phyloP scores from a whole-genome alignment of 1,140 invertebrate species.

The Thaumatotibia leucotreta region DNA sequence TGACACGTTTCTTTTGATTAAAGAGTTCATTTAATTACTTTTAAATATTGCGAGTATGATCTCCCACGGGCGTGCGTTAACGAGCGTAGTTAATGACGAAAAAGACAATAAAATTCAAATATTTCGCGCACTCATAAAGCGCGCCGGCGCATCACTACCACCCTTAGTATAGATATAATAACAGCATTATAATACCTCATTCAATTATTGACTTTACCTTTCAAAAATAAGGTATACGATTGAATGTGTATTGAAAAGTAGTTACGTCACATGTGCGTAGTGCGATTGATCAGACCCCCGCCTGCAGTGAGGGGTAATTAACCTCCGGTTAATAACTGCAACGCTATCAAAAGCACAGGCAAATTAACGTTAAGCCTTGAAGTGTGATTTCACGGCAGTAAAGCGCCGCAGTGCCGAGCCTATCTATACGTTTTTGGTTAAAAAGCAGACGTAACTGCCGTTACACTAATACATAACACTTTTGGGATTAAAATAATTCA shows the following conservation, averaged over 20 bases:
- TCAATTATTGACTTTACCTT: background rate
- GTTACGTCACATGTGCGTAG: background rate
- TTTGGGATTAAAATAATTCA: too few relatives aligned
- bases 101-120: conserved; percentile 5
- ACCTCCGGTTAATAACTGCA: conserved; percentile 6
- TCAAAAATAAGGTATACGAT: background rate
- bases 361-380: conserved; percentile 6
- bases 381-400: background rate
- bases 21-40: background rate
- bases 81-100: conserved; percentile 19
- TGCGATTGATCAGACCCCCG: background rate
- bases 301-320: background rate
- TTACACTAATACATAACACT: too few relatives aligned
- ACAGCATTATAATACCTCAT: background rate
- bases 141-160: background rate
- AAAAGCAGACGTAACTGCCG: background rate
- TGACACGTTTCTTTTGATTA: background rate
- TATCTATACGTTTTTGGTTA: background rate
- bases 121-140: conserved; percentile 11
- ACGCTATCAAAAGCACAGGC: background rate
- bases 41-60: conserved; percentile 18
- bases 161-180: background rate
- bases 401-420: background rate
- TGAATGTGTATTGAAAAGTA: background rate
- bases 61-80: conserved; percentile 12